Evolutionary conservation across 2,113 vertebrate species (phyloP), one percentile per base, ranked within the genome.

Genomic region (Garra rufa): DNA sequence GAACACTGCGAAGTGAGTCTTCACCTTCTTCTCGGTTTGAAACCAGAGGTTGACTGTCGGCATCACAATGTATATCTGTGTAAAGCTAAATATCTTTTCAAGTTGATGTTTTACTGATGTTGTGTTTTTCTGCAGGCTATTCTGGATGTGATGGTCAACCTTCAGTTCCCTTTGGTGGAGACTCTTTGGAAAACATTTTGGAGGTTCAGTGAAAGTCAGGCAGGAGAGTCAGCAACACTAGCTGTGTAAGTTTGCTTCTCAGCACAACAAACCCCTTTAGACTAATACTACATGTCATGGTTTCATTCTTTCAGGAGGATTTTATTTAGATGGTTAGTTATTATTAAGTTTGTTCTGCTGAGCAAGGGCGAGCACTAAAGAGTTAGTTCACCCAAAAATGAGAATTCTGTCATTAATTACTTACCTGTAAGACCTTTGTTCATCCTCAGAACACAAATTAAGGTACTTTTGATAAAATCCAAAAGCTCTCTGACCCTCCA

Each of bases 151-250:
- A 97, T 98, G 95, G 95, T 98, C 82, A 98, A 98, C 91, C 93
- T 98, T 85, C 97, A 98, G 93, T 98, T 98, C 87, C 97, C 96
- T 0, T 91, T 98, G 89, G 97, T 98, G 86, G 97, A 98, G 91
- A 97, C 97, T 0, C 92, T 98, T 50, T 98, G 97, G 97, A 97
- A 98, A 89, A 98, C 95, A 15, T 98, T 98, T 92, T 98, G 97
- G 97, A 95, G 97, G 91, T 96, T 96, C 90, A 96, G 95, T 89
- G 94, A 96, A 89, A 95, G 89, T 89, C 96, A 96, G 91, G 89
- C 94, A 81, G 95, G 92, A 11, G 96, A 97, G 85, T 89, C 88
- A 0, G 93, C 92, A 1, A 90, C 95, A 0, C 85, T 96, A 85
- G 93, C 96, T 10, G 95, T 97, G 97, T 98, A 91, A 95, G 97